phyloP scores from a whole-genome alignment of 2,888 invertebrate species.

The Erannis defoliaria region DNA sequence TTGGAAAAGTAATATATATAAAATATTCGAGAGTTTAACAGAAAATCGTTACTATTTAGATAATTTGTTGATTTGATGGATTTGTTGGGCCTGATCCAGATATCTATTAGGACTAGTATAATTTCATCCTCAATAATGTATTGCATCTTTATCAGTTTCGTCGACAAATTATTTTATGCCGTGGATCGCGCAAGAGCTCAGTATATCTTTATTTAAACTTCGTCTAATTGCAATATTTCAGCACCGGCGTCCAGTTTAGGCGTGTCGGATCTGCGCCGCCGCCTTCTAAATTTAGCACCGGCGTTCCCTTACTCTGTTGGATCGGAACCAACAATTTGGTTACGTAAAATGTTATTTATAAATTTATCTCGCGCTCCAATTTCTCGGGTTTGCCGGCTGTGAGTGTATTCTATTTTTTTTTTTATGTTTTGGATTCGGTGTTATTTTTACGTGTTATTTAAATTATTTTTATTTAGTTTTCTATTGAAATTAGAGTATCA shows the following conservation, averaged over 20 bases:
- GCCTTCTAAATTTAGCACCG: conserved; percentile 71
- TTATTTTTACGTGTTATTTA: too few species aligned
- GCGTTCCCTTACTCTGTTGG: conserved; percentile 55
- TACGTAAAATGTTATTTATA: conserved; percentile 70
- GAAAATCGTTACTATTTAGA: too few species aligned
- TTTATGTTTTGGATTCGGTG: conserved; percentile 19
- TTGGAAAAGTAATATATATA: too few species aligned
- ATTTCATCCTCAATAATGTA: background rate
- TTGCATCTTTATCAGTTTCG: background rate
- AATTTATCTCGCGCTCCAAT: conserved; percentile 54
- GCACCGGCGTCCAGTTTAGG: conserved; percentile 61
- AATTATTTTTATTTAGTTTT: too few species aligned
- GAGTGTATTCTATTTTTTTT: conserved; percentile 37
- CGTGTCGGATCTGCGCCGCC: conserved; percentile 52
- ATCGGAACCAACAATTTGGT: conserved; percentile 52
- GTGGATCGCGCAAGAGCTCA: background rate
- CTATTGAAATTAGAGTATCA: background rate
- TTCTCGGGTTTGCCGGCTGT: conserved; percentile 48
- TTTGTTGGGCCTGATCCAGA: background rate
- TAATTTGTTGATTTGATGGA: too few species aligned
- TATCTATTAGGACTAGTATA: background rate
- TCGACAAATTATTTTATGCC: background rate
- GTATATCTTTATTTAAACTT: conserved; percentile 43
- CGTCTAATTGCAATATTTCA: conserved; percentile 52
- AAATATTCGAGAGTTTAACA: too few species aligned